phyloP scores from a whole-genome alignment of 2,797 vertebrate species.

The Pseudomugil gertrudae region DNA sequence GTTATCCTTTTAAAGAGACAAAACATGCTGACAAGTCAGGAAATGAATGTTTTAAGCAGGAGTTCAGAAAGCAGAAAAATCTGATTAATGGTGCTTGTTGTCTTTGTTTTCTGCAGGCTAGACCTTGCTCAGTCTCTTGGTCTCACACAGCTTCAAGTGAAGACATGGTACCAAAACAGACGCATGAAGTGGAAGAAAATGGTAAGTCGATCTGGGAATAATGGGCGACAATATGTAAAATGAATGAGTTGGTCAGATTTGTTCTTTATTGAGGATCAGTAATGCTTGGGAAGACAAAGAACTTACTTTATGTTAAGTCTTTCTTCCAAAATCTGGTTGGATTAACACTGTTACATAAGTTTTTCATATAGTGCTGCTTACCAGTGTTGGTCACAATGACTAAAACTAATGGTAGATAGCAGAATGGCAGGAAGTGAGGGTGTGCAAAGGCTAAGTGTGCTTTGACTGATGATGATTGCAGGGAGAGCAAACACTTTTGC shows the following conservation, averaged over 20 bases:
- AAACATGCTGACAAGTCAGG: neutral
- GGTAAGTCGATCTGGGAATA: conserved; percentile 72
- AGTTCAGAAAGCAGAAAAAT: neutral
- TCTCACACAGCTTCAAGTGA: conserved; percentile 98
- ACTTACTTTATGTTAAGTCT: neutral
- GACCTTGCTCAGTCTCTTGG: conserved; percentile 95
- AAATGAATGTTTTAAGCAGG: neutral
- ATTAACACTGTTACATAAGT: neutral
- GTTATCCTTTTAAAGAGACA: neutral
- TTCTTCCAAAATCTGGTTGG: neutral
- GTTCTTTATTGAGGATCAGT: neutral
- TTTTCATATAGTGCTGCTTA: neutral
- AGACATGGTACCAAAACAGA: conserved; percentile 99
- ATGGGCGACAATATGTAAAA: neutral
- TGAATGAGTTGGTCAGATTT: neutral
- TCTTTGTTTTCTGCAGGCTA: conserved; percentile 81
- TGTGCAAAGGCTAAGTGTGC: conserved; percentile 24
- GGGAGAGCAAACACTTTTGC: conserved; percentile 66
- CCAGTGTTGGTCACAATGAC: conserved; percentile 1
- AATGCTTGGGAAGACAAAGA: neutral
- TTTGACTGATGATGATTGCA: conserved; percentile 65
- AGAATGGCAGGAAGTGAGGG: conserved; percentile 32
- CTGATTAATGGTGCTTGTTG: conserved; percentile 18
- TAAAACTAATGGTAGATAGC: conserved; percentile 9
- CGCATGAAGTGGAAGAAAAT: conserved; percentile 99